Percentiles rank a stretch among this genome's conserved stretches.
phyloP scores from a whole-genome alignment of 2,113 vertebrate species.

The Ailuropoda melanoleuca region DNA sequence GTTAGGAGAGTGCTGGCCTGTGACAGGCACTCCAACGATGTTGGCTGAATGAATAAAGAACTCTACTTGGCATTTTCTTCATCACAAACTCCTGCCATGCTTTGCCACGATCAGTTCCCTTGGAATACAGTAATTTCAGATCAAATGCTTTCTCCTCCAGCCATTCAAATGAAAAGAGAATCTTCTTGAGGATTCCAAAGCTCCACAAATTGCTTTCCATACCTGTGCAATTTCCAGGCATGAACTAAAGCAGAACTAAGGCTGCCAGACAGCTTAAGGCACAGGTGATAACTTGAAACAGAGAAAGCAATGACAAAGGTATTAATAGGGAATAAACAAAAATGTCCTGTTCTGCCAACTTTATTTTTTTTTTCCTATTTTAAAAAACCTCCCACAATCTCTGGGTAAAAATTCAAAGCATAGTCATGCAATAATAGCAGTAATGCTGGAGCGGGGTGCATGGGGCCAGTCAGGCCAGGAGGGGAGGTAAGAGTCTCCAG shows the following conservation, averaged over 20 bases:
- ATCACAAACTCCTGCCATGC: slow-evolving; percentile 12
- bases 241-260: slow-evolving; percentile 28
- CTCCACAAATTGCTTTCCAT: neutral
- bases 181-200: neutral
- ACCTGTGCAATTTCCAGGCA: slow-evolving; percentile 1
- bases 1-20: neutral
- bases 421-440: neutral
- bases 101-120: neutral
- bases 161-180: slow-evolving; percentile 25
- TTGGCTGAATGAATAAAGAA: neutral
- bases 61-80: neutral
- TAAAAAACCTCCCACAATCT: slow-evolving; percentile 20
- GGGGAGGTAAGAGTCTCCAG: neutral
- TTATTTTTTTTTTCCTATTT: slow-evolving; percentile 24
- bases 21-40: neutral
- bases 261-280: neutral
- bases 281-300: neutral
- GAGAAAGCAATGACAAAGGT: neutral
- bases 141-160: slow-evolving; percentile 3
- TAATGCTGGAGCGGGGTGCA: neutral
- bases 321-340: slow-evolving; percentile 46
- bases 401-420: slow-evolving; percentile 18
- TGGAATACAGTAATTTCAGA: neutral
- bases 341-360: slow-evolving; percentile 24
- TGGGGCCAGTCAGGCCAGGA: neutral